These are phyloP conservation scores for Agapostemon virescens DNA, from an alignment of 2,888 invertebrate genomes.

Conservation along the genomic window DNA sequence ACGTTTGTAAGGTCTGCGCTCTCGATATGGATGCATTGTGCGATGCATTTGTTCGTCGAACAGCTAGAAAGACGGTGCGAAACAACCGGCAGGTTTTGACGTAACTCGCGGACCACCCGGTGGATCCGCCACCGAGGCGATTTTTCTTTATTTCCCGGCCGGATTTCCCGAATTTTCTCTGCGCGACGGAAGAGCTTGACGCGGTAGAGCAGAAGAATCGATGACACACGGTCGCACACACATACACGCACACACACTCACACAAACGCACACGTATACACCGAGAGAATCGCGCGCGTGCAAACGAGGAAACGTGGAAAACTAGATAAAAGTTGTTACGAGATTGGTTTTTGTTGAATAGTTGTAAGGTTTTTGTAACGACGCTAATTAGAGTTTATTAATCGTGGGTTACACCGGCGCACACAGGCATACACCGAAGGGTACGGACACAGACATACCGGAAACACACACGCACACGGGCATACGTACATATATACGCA, in stretches of 20 bases:
- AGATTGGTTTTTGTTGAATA: constrained; percentile 79
- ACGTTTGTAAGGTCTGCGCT: too few relatives aligned
- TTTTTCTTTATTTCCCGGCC: neutral
- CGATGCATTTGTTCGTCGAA: neutral
- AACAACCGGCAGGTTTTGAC: neutral
- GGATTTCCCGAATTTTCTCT: neutral
- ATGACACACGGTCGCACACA: neutral
- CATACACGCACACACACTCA: neutral
- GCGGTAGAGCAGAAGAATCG: constrained; percentile 2
- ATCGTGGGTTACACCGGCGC: constrained; percentile 43
- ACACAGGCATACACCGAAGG: neutral
- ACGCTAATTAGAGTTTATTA: constrained; percentile 76
- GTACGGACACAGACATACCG: neutral
- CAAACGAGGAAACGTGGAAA: neutral
- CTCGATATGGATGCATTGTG: neutral
- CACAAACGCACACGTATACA: neutral
- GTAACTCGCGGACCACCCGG: neutral
- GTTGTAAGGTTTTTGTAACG: constrained; percentile 79
- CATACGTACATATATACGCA: neutral
- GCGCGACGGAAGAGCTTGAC: neutral
- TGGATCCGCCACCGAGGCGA: neutral
- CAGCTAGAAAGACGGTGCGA: neutral
- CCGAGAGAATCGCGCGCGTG: constrained; percentile 2
- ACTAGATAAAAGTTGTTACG: constrained; percentile 72
- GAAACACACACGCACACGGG: neutral